Evolutionary conservation across 2,113 vertebrate genomes (phyloP).

Genomic region (Odocoileus virginianus): DNA sequence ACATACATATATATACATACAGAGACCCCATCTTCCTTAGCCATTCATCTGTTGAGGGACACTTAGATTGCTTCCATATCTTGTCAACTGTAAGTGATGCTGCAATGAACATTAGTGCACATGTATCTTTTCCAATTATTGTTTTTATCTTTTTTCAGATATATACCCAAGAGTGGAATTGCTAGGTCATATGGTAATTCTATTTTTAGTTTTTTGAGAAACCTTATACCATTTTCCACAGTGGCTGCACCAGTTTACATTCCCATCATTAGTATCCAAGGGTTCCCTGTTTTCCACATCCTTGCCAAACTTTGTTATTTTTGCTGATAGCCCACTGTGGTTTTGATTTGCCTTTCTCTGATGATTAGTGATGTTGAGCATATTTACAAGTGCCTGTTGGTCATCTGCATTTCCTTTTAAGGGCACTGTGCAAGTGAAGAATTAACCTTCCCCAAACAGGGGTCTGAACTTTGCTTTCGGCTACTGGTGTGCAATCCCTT

Average conservation of each 20-base stretch:
- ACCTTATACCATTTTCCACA: neutral
- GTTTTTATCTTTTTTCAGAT: neutral
- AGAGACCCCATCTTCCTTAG: neutral
- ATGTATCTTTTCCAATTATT: neutral
- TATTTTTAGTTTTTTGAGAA: neutral
- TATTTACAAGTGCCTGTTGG: neutral
- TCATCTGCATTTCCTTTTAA: neutral
- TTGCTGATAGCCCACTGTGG: neutral
- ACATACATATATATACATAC: neutral
- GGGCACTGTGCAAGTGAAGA: neutral
- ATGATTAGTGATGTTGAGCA: neutral
- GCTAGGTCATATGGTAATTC: neutral
- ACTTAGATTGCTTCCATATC: neutral
- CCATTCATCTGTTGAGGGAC: neutral
- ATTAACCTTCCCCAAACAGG: neutral
- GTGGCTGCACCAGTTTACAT: neutral
- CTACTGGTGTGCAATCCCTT: neutral
- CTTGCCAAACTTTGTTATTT: neutral
- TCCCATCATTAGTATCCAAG: neutral
- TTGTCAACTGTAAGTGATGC: neutral
- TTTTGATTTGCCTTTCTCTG: neutral
- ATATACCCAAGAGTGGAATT: neutral
- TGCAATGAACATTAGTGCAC: neutral
- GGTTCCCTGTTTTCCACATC: neutral
- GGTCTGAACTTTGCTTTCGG: neutral